Evolutionary conservation across 2,888 invertebrate species (phyloP).

Genomic region (Lasioglossum oenotherae): DNA sequence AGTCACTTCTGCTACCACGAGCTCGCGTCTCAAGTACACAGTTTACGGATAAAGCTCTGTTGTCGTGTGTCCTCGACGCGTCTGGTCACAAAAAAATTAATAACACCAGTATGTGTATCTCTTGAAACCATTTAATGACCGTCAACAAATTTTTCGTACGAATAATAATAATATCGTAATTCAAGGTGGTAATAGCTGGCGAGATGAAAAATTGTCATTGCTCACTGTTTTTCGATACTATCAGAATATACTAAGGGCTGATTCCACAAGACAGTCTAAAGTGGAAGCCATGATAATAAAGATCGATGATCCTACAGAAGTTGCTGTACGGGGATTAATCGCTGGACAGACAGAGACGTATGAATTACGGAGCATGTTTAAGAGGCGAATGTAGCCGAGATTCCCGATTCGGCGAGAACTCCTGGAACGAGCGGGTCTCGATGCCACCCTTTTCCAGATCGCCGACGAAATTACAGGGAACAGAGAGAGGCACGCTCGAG

Average conservation of each 20-base stretch:
- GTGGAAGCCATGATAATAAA: neutral
- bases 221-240: neutral
- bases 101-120: neutral
- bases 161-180: neutral
- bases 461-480: slow-evolving; percentile 62
- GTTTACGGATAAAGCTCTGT: neutral
- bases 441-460: slow-evolving; percentile 54
- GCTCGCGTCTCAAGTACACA: neutral
- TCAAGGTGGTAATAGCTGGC: neutral
- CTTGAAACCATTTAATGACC: neutral
- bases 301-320: neutral
- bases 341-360: neutral
- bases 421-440: neutral
- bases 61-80: neutral
- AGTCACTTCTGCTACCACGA: neutral
- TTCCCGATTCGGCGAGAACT: neutral
- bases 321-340: neutral
- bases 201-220: neutral
- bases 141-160: neutral
- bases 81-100: neutral
- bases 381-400: neutral
- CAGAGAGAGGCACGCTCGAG: slow-evolving; percentile 48
- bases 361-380: neutral
- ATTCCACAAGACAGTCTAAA: neutral
- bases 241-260: neutral